A percentile compares a stretch with the other conserved stretches of the same genome.
phyloP scores from a whole-genome alignment of 2,797 vertebrate genomes.

The Todus mexicanus region DNA sequence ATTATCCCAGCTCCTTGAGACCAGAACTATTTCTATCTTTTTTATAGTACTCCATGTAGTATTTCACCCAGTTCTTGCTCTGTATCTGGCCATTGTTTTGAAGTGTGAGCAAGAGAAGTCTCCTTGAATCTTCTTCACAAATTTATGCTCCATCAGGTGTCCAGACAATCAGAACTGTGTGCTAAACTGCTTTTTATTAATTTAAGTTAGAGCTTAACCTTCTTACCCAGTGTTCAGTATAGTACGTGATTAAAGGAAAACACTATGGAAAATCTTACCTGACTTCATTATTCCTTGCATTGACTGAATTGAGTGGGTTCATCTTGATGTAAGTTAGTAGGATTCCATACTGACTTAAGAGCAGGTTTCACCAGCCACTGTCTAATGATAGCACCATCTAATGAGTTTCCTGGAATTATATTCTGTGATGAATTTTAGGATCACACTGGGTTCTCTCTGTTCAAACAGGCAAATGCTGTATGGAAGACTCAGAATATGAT shows the following conservation, averaged over 20 bases:
- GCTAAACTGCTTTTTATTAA: neutral
- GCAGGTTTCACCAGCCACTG: neutral
- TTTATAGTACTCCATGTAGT: neutral
- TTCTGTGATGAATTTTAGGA: neutral
- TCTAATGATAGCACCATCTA: neutral
- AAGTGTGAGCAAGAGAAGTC: neutral
- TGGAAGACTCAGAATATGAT: neutral
- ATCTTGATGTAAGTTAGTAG: neutral
- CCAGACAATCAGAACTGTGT: neutral
- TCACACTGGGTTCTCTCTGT: fast-evolving
- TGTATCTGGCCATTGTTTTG: neutral
- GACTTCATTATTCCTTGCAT: neutral
- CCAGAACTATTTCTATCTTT: neutral
- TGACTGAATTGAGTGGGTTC: neutral
- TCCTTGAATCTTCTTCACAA: neutral
- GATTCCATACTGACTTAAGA: neutral
- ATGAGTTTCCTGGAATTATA: neutral
- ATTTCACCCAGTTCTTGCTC: neutral
- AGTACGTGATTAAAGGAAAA: neutral
- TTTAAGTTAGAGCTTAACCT: neutral
- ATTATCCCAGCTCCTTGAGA: neutral
- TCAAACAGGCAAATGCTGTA: neutral
- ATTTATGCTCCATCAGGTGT: neutral
- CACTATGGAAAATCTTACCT: neutral
- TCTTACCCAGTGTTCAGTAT: neutral